Percentiles rank a stretch among this genome's conserved stretches.
Evolutionary conservation across 2,888 invertebrate genomes (phyloP).

Genomic region (Crepidodera aurea): DNA sequence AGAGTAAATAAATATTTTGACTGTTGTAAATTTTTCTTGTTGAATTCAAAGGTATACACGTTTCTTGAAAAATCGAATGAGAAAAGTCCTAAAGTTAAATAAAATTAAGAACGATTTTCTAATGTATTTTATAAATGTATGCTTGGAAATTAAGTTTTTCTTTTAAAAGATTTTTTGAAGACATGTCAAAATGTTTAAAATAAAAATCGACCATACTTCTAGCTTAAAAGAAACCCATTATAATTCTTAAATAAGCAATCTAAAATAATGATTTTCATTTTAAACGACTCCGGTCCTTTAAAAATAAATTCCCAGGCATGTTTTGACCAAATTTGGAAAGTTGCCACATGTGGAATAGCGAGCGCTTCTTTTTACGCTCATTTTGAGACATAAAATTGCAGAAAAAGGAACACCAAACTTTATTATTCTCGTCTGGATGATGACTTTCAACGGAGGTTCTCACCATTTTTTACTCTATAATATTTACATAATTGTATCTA

Average conservation of each 20-base stretch:
- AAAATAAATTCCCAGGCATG: slow-evolving; percentile 38
- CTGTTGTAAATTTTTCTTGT: no score
- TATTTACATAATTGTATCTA: slow-evolving; percentile 36
- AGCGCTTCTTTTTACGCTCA: slow-evolving; percentile 34
- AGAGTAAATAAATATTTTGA: no score
- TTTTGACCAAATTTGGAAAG: slow-evolving; percentile 48
- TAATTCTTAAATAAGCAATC: background rate
- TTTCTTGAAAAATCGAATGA: no score
- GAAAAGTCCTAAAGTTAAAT: no score
- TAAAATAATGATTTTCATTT: slow-evolving; percentile 30
- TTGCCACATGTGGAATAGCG: slow-evolving; percentile 49
- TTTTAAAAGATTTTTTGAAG: no score
- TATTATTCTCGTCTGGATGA: slow-evolving; percentile 39
- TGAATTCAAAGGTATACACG: no score
- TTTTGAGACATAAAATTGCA: slow-evolving; percentile 36
- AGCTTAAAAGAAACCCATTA: background rate
- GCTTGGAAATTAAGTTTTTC: no score
- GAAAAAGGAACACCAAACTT: slow-evolving; percentile 30
- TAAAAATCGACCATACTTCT: no score
- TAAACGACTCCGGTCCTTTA: slow-evolving; percentile 23
- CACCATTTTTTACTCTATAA: slow-evolving; percentile 29
- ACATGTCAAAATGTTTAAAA: no score
- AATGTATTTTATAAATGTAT: no score
- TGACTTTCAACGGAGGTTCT: slow-evolving; percentile 31
- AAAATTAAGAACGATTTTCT: no score